Conservation (phyloP, 2,113 vertebrate genomes). For the Hemiscyllium ocellatum region DNA sequence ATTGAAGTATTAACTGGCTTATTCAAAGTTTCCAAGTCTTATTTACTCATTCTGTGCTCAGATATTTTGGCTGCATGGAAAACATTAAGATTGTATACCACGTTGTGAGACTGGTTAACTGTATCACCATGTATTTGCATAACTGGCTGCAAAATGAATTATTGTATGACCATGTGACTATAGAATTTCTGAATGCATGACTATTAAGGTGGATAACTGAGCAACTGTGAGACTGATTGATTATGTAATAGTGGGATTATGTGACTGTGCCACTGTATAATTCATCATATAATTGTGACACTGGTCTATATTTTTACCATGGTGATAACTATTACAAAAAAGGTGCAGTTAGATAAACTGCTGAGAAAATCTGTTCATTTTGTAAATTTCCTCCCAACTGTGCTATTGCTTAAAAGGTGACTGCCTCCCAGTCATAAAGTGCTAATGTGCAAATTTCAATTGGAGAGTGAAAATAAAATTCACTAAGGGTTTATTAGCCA, state of each 20-base stretch:
- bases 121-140: not conserved
- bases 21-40: not conserved
- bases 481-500: not conserved
- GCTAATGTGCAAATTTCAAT: not conserved
- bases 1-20: not conserved
- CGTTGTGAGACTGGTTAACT: not conserved
- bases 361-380: conserved; percentile 17
- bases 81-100: not conserved
- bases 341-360: not conserved
- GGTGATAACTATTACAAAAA: not conserved
- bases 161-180: not conserved
- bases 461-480: not conserved
- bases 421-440: not conserved
- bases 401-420: conserved; percentile 23
- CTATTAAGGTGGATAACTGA: not conserved
- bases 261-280: not conserved
- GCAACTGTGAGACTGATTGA: not conserved
- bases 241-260: not conserved
- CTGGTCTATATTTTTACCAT: not conserved
- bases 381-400: conserved; percentile 3
- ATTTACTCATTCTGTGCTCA: not conserved
- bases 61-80: not conserved
- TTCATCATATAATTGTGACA: conserved; percentile 1
- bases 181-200: not conserved
- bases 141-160: not conserved